Percentiles rank a stretch among this genome's conserved stretches.
phyloP scores from a whole-genome alignment of 1,140 invertebrate species.

The Condylostylus longicornis region DNA sequence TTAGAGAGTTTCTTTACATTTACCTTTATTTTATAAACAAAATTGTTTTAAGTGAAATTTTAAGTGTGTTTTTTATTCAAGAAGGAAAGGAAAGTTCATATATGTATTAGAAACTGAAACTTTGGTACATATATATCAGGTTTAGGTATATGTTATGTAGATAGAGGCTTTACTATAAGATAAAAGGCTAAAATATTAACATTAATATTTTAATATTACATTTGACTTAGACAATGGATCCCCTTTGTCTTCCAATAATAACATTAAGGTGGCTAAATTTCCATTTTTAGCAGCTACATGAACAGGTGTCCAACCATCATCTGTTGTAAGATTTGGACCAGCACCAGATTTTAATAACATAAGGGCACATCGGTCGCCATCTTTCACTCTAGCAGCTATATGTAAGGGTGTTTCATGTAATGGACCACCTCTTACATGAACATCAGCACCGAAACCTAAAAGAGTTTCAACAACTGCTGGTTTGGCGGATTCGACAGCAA shows the following conservation, averaged over 20 bases:
- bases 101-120: too few relatives aligned
- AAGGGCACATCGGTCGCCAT: conserved; percentile 89
- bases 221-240: conserved; percentile 82
- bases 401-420: conserved; percentile 86
- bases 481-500: conserved; percentile 93
- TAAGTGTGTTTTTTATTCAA: too few relatives aligned
- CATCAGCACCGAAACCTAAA: conserved; percentile 89
- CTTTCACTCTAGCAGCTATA: conserved; percentile 81
- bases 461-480: conserved; percentile 92
- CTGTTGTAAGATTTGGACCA: conserved; percentile 77
- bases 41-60: too few relatives aligned
- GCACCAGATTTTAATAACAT: conserved; percentile 97
- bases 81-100: too few relatives aligned
- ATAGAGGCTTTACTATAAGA: too few relatives aligned
- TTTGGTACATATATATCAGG: too few relatives aligned
- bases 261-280: conserved; percentile 66
- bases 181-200: too few relatives aligned
- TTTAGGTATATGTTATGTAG: too few relatives aligned
- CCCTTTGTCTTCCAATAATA: conserved; percentile 79
- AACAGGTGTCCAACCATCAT: conserved; percentile 88
- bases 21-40: too few relatives aligned
- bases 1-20: too few relatives aligned
- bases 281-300: conserved; percentile 83
- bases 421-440: conserved; percentile 83
- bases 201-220: too few relatives aligned